Evolutionary conservation across 2,797 vertebrate species (phyloP).

Genomic region (Streptopelia turtur): DNA sequence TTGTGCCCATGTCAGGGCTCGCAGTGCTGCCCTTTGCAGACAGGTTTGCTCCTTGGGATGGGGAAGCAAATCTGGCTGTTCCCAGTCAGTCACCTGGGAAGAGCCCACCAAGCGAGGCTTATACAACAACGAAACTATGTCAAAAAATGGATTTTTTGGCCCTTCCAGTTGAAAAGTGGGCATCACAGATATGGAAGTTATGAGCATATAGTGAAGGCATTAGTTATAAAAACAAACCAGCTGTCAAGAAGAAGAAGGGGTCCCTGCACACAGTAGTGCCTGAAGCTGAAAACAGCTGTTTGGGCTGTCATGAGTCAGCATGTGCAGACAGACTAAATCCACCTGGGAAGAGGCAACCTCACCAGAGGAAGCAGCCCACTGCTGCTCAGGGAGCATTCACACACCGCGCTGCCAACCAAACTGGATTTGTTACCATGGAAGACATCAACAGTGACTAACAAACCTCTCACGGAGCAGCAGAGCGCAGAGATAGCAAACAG

Average conservation of each 20-base stretch:
- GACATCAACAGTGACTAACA: conserved; percentile 68
- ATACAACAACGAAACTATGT: background rate
- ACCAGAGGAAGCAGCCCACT: conserved; percentile 61
- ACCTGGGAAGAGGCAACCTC: conserved; percentile 71
- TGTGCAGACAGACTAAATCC: conserved; percentile 72
- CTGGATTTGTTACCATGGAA: conserved; percentile 67
- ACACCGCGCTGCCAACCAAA: conserved; percentile 25
- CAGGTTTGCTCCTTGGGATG: background rate
- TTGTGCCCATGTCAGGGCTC: fast-evolving
- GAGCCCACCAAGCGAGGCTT: background rate
- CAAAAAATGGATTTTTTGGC: conserved; percentile 3
- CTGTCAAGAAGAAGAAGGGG: conserved; percentile 70
- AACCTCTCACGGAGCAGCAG: background rate
- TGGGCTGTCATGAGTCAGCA: conserved; percentile 71
- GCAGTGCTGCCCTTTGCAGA: background rate
- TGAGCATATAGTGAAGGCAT: conserved; percentile 67
- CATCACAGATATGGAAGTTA: conserved; percentile 62
- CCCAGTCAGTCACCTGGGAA: background rate
- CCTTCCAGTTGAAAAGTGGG: conserved; percentile 33
- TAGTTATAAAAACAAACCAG: conserved; percentile 71
- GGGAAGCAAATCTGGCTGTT: background rate
- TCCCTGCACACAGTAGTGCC: conserved; percentile 71
- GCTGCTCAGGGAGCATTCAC: conserved; percentile 48
- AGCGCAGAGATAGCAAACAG: conserved; percentile 41
- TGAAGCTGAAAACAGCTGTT: conserved; percentile 73